Evolutionary conservation across 2,888 invertebrate genomes (phyloP).

Genomic region (Cantharis lateralis): DNA sequence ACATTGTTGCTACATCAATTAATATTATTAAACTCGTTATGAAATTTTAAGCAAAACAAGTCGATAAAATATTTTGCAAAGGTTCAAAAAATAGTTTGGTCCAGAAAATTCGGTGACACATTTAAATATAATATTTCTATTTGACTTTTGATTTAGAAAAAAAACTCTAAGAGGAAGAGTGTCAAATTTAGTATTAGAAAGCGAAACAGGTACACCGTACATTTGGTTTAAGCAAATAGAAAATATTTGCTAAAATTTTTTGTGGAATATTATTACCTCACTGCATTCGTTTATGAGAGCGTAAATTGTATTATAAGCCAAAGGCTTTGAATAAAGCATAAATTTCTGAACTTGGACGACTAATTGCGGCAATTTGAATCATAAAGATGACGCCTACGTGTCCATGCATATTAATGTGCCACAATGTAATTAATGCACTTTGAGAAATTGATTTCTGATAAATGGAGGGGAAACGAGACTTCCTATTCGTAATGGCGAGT

Average conservation of each 20-base stretch:
- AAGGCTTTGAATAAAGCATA: conserved; percentile 16
- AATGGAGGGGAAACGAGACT: conserved; percentile 19
- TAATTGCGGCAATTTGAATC: conserved; percentile 26
- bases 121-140: no score
- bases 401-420: conserved; percentile 27
- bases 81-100: background rate
- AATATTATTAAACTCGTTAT: background rate
- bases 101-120: no score
- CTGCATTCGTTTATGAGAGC: background rate
- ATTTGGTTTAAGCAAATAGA: background rate
- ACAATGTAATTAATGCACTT: conserved; percentile 29
- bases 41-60: background rate
- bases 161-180: background rate
- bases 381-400: conserved; percentile 30
- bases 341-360: conserved; percentile 24
- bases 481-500: conserved; percentile 20
- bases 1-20: background rate
- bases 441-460: conserved; percentile 28
- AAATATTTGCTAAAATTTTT: background rate
- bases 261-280: background rate
- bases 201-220: background rate
- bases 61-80: background rate
- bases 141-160: background rate
- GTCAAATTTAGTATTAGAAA: background rate
- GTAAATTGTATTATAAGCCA: background rate